Conservation (phyloP, 1,140 invertebrate genomes). For the Cataglyphis hispanica region DNA sequence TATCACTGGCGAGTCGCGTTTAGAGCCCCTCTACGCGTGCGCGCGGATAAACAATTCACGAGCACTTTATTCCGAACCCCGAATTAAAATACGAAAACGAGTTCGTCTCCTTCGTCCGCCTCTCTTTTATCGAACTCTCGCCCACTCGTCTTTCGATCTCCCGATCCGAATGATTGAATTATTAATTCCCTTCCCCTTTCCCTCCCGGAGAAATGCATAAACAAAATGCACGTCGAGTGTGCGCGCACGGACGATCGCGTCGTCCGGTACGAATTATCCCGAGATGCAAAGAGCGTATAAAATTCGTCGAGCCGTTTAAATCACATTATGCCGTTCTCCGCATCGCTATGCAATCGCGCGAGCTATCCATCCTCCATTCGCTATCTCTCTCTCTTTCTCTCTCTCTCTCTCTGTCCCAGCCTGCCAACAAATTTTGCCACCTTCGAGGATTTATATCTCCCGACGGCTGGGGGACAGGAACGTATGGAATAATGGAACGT, state of each 20-base stretch:
- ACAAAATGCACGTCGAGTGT: constrained; percentile 35
- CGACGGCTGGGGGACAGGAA: constrained; percentile 2
- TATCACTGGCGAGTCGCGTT: neutral
- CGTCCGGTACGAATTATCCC: constrained; percentile 48
- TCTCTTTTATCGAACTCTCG: too few species aligned
- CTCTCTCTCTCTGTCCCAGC: neutral
- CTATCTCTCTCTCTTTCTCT: neutral
- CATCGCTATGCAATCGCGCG: constrained; percentile 24
- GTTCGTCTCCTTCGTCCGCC: too few species aligned
- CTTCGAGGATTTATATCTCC: constrained; percentile 64
- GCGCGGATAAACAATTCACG: neutral
- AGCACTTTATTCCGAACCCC: too few species aligned
- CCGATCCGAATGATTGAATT: neutral
- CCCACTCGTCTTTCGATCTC: neutral
- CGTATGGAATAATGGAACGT: constrained; percentile 54
- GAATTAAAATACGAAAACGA: too few species aligned
- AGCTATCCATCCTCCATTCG: neutral
- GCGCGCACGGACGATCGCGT: constrained; percentile 58
- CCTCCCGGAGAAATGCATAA: constrained; percentile 33
- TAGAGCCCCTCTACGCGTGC: too few species aligned
- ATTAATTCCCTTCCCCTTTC: too few species aligned
- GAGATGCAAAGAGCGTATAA: constrained; percentile 61
- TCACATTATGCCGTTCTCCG: constrained; percentile 47
- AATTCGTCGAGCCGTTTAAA: constrained; percentile 64
- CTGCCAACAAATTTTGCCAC: constrained; percentile 29